A percentile compares a stretch with the other conserved stretches of the same genome.
Conservation (phyloP, 2,888 invertebrate species). For the Mesoligia furuncula region DNA sequence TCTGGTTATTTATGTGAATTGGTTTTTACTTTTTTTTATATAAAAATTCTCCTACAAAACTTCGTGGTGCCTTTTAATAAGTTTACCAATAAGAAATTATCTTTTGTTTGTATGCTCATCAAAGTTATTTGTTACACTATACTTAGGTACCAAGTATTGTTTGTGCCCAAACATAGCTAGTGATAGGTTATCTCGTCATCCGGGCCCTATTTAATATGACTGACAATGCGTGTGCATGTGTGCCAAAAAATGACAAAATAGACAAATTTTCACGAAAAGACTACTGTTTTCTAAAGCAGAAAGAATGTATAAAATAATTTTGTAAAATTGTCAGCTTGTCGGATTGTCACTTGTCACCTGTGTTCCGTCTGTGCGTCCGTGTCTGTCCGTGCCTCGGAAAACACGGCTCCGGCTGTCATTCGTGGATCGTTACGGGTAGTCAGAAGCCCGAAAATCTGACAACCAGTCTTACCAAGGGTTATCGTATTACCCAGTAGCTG, state of each 20-base stretch:
- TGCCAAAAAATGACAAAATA: neutral
- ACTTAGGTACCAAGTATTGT: neutral
- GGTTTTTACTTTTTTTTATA: constrained; percentile 23
- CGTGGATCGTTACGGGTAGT: too few species aligned
- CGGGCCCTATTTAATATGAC: neutral
- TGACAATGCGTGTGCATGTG: neutral
- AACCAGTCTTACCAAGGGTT: too few species aligned
- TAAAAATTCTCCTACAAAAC: neutral
- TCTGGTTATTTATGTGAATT: constrained; percentile 10
- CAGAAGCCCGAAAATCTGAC: too few species aligned
- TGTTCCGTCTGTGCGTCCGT: too few species aligned
- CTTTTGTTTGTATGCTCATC: neutral
- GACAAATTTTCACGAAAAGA: neutral
- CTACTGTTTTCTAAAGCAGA: neutral
- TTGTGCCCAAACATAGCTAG: too few species aligned
- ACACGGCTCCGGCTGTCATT: too few species aligned
- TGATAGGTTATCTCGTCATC: neutral
- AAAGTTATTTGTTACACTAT: neutral
- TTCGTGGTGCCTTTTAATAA: neutral
- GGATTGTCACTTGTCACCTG: neutral
- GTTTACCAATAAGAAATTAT: neutral
- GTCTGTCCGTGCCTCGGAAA: too few species aligned
- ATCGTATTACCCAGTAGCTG: too few species aligned
- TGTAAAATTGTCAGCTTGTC: neutral
- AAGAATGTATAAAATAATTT: neutral